Evolutionary conservation across 2,113 vertebrate species (phyloP), one percentile per base, ranked within the genome.

Genomic region (Anguilla rostrata): DNA sequence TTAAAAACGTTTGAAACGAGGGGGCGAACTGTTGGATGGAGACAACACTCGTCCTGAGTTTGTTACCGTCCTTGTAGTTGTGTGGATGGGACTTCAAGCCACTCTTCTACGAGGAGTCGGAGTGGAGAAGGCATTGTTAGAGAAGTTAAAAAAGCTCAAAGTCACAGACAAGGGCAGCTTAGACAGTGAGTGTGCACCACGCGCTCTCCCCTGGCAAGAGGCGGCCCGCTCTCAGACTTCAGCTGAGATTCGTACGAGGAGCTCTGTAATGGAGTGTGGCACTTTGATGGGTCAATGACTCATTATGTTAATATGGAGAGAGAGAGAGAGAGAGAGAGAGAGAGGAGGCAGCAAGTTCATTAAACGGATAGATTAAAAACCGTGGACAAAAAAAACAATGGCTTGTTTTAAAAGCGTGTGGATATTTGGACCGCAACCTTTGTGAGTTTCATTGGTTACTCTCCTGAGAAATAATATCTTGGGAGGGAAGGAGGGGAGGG

Each of bases 191-290:
- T 7, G 63, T 1, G 0, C 26, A n/a, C 26, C 20, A n/a, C 63
- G 26, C 63, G 9, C 63, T 8, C 63, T 8, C 63, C 26, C 26
- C 5, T n/a, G 63, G 22, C 16, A 71, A 71, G 16, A 71, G 22
- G 63, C 22, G 8, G 4, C 0, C 43, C 8, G 43, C 43, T 46
- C 43, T 46, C 46, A 49, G 56, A 39, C 83, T 83, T 60, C 16
- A 88, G 39, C 66, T 18, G 66, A 57, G 43, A 80, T 43, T 4
- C 26, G n/a, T 49, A 84, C 46, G 56, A 22, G 53, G 29, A 66
- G 63, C 57, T 84, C 86, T 80, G 49, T 89, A 89, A 88, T 87
- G 46, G 56, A 84, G 53, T 34, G 15, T 53, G 88, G 78, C 86
- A 39, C 79, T 89, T 90, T 86, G 20, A 81, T 8, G 56, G 71